These are phyloP conservation scores for Spongilla lacustris DNA, from an alignment of 37 sponge, comb jelly and placozoan genomes.

Conservation along the genomic window DNA sequence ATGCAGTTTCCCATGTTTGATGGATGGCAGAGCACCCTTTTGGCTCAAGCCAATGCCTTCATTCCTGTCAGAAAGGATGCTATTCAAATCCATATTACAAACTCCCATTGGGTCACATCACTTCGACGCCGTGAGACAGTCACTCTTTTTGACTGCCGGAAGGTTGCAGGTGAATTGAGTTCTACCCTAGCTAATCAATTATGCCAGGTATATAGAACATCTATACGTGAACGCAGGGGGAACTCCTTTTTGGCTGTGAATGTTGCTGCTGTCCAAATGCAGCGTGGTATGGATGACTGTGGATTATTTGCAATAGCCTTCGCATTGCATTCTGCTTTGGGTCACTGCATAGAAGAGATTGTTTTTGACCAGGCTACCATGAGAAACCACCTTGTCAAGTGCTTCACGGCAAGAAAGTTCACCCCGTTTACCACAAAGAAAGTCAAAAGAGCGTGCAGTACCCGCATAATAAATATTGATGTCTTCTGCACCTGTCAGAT, in stretches of 20 bases:
- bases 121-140: not conserved
- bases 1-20: conserved; percentile 1
- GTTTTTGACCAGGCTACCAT: not conserved
- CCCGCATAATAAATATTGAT: not conserved
- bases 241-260: not conserved
- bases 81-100: not conserved
- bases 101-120: not conserved
- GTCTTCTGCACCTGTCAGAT: conserved; percentile 1
- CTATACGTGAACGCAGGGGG: not conserved
- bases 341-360: conserved; percentile 1
- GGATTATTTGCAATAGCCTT: not conserved
- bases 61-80: not conserved
- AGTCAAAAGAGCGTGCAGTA: not conserved
- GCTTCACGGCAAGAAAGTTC: not conserved
- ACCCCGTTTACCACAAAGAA: not conserved
- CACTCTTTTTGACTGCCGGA: not conserved
- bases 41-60: not conserved
- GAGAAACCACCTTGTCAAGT: not conserved
- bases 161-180: not conserved
- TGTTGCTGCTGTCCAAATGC: conserved; percentile 1
- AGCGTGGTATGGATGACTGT: not conserved
- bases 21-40: conserved; percentile 1
- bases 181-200: conserved; percentile 1
- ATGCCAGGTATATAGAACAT: conserved; percentile 1
- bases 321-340: not conserved